A percentile compares a stretch with the other conserved stretches of the same genome.
Conservation (phyloP, 2,888 invertebrate species). For the Baronia brevicornis region DNA sequence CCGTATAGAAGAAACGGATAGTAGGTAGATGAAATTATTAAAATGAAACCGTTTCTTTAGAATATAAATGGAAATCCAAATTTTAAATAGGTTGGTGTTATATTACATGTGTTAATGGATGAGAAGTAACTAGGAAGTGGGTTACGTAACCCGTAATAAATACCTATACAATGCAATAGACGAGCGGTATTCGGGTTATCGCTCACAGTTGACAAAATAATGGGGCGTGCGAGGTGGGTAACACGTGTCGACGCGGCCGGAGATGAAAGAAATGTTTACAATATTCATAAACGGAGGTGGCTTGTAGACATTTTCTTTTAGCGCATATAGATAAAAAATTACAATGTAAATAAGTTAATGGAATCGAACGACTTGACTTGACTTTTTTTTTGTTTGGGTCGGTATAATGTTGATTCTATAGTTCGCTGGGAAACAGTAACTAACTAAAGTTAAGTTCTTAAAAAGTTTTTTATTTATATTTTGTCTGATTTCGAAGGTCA, state of each 20-base stretch:
- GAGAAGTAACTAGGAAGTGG: constrained; percentile 1
- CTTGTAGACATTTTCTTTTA: constrained; percentile 11
- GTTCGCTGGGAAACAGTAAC: no score
- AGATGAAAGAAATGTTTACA: constrained; percentile 19
- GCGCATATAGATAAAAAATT: constrained; percentile 7
- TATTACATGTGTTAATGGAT: no score
- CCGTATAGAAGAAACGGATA: no score
- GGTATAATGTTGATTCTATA: no score
- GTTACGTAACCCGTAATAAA: constrained; percentile 7
- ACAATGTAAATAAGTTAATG: constrained; percentile 12
- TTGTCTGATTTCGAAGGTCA: no score
- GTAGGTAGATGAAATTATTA: no score
- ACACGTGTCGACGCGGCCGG: constrained; percentile 20
- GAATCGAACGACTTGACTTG: constrained; percentile 9
- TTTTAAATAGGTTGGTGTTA: no score
- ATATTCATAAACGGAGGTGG: constrained; percentile 10
- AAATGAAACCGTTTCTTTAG: no score
- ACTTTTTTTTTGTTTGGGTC: no score
- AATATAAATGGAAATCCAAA: no score
- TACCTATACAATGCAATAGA: constrained; percentile 5
- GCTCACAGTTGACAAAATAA: constrained; percentile 27
- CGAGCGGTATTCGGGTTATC: constrained; percentile 51
- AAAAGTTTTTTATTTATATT: no score
- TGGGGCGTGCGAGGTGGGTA: constrained; percentile 20
- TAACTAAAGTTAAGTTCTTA: no score